Evolutionary conservation across 2,888 invertebrate genomes (phyloP), one percentile per base, ranked within the genome.

Genomic region (Ametastegia equiseti): DNA sequence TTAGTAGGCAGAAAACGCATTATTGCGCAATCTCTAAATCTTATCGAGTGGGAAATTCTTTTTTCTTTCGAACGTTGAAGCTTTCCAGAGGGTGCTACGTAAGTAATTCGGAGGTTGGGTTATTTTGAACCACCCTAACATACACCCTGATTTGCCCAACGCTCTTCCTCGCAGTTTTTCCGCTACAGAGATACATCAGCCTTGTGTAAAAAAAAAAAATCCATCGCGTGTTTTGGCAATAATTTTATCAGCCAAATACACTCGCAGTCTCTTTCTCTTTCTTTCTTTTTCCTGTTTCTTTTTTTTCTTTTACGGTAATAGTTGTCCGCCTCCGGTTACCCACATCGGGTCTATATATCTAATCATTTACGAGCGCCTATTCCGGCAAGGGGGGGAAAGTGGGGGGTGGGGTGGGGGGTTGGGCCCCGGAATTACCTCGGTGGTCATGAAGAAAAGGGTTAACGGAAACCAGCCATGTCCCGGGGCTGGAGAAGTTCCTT

Each of bases 341-440:
- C 11, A 13, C 23, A 2, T 11, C 67, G 23, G 19, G 23, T 67
- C 39, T 19, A 33, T 65, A 67, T 67, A 42, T 67, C 67, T 67
- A 67, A 67, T 67, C 67, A 67, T 67, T 23, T 42, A 67, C 67
- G 67, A 67, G 39, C 67, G n/a, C 1, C 42, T 67, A 67, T 67
- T 67, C 19, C 67, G 19, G n/a, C n/a, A n/a, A n/a, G n/a, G n/a
- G n/a, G n/a, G n/a, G n/a, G n/a, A n/a, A n/a, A n/a, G n/a, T n/a
- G n/a, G n/a, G n/a, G n/a, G n/a, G n/a, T n/a, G n/a, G n/a, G n/a
- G n/a, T n/a, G n/a, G n/a, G n/a, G n/a, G n/a, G n/a, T n/a, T n/a
- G n/a, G 9, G 19, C 39, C 13, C 27, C 15, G 23, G 19, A 67
- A 67, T 67, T 23, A 39, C 67, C 67, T 39, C 23, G 19, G 19